Base-by-base conservation (phyloP, 2,888 invertebrate species). In the Matsumyia berberina region DNA sequence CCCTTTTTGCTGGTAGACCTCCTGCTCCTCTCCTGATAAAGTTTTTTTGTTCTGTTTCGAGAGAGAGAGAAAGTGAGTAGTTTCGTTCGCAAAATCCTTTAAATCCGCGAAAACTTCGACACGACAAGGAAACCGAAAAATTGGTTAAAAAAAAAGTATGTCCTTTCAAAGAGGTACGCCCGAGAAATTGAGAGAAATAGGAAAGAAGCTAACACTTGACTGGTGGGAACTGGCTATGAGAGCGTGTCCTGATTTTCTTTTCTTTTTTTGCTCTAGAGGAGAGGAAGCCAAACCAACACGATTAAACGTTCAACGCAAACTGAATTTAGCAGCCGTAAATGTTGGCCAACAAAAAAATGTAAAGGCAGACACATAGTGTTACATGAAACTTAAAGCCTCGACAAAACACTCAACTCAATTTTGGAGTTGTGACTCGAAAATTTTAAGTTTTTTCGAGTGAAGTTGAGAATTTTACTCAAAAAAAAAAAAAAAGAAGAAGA, bases 241-340 rank as follows among this genome's bases (percentile, higher is more conserved):
- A 24, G 55, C 46, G 46, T 64, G 53, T 69, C 57, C 37, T 77
- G 70, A 60, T 46, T 67, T 29, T 5, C 35, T 19, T 58, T 19
- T 24, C 24, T 24, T 3, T 11, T 24, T 39, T 8, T 29, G 8
- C 39, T 57, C 15, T 17, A 76, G 24, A 78, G 39, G 53, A 69
- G 49, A 58, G 57, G n/a, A 78, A 69, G 35, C 67, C 74, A 3
- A 24, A 62, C 78, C 72, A 78, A 83, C 73, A 69, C 83, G 73
- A 19, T 78, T 57, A 78, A 69, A 78, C 49, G 83, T 83, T 55
- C 69, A 83, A 57, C 78, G 73, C 83, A 62, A 78, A 83, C 83
- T 83, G 51, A 83, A 69, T 55, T 66, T 60, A 33, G 8, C n/a
- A 39, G 51, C 44, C 33, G 11, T 19, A 53, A 70, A 49, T n/a